phyloP scores from a whole-genome alignment of 2,113 vertebrate genomes.

The Phycodurus eques region DNA sequence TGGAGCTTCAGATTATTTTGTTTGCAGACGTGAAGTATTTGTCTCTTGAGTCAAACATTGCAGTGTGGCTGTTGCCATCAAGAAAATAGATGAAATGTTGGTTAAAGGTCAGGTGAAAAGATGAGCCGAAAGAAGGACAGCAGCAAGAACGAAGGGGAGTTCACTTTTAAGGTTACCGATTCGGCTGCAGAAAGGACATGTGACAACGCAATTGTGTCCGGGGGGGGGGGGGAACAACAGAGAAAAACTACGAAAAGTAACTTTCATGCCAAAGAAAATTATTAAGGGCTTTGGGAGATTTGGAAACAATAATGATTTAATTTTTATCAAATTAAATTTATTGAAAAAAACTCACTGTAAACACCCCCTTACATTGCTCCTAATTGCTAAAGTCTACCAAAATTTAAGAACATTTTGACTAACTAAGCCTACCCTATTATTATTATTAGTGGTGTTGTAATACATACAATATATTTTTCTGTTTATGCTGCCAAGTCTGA shows the following conservation, averaged over 20 bases:
- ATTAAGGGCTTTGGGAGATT: neutral
- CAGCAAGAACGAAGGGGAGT: neutral
- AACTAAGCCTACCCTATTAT: constrained; percentile 15
- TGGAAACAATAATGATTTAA: constrained; percentile 9
- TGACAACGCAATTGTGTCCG: neutral
- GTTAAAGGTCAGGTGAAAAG: constrained; percentile 32
- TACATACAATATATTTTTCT: too few relatives aligned
- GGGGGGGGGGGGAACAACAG: neutral
- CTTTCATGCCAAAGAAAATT: neutral
- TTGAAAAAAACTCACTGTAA: neutral
- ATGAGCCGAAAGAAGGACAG: constrained; percentile 19
- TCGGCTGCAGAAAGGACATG: neutral
- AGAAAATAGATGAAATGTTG: constrained; percentile 25
- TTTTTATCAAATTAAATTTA: neutral
- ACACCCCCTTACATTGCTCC: neutral
- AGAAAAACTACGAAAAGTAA: neutral
- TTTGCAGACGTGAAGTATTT: constrained; percentile 1
- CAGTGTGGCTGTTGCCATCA: constrained; percentile 24
- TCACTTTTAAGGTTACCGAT: constrained; percentile 8
- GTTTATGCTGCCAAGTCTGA: too few relatives aligned
- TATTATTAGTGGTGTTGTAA: constrained; percentile 34
- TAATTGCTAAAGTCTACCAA: neutral
- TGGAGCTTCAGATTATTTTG: constrained; percentile 6
- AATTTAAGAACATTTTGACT: constrained; percentile 17
- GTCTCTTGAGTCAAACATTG: constrained; percentile 16